Base-by-base conservation (phyloP, 1,140 invertebrate species). In the Anadara kagoshimensis region DNA sequence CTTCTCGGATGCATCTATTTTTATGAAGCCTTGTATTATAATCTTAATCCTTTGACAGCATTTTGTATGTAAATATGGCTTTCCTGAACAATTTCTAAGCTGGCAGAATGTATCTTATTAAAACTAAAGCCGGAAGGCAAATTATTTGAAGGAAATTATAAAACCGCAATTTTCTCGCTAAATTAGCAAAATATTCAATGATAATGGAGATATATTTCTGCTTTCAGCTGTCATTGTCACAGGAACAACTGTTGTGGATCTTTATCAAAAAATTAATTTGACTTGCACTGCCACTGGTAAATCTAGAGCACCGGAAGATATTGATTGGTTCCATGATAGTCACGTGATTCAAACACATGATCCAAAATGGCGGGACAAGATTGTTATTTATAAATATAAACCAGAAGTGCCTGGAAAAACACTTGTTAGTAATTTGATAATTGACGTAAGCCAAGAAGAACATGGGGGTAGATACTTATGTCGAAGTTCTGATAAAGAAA, bases 281-380 rank as follows among this genome's bases (percentile, higher is more conserved):
- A 63, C 65, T 1, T 81, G 80, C 58, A 81, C 79, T 44, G 75
- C 80, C 1, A 77, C 80, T 18, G 75, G 80, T 11, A 29, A 74
- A 14, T 58, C 43, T 0, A 58, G 78, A 22, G 72, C 80, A 26
- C 80, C 80, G 22, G 77, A 77, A 59, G 78, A 66, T 44, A 61
- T 81, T 4, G 78, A 81, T 47, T 81, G 80, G 80, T 81, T 79
- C 43, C 70, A 69, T 36, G 67, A 81, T 18, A 78, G 80, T 45
- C 66, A 78, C 20, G 68, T 67, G 69, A 79, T 81, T 43, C 44
- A 61, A 22, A 65, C 43, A 12, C 43, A 78, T 20, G 61, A 71
- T 51, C 20, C 49, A 51, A 51, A 22, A 51, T 51, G 49, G 49
- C 49, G 20, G 20, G 49, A 22, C 16, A 51, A 22, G 20, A 51